Base-by-base conservation (phyloP, 2,888 invertebrate genomes). In the Vanessa cardui region DNA sequence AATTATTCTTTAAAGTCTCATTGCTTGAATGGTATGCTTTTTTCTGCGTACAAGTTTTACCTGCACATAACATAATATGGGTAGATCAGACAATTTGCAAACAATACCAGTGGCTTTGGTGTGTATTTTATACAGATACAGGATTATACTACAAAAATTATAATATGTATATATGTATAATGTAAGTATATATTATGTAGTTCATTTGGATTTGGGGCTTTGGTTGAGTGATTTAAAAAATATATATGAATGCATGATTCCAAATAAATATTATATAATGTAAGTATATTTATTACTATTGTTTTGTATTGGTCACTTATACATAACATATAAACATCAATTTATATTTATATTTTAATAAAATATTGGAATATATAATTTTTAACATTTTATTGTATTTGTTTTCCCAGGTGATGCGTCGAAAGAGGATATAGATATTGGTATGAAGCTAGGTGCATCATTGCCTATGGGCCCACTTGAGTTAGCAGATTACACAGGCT, bases 391-490 rank as follows among this genome's bases (percentile, higher is more conserved):
- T 61, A 46, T 59, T 59, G 21, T 39, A 21, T 58, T 21, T 18
- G 18, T n/a, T 21, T 49, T 56, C 71, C 0, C 81, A 95, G 95
- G 95, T 33, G 96, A 96, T 82, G 96, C 96, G 0, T 89, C 95
- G 15, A 94, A 95, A 9, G 91, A 94, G 77, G 98, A 98, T 83
- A 96, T 98, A 68, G 98, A 98, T 80, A 95, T 94, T 9, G 98
- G 97, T 1, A 97, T 98, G 97, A 98, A 98, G 86, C 88, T 98
- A 18, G 98, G 98, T n/a, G 97, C 97, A 5, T 96, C 96, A 0
- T 95, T 97, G 87, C 98, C 98, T 0, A 98, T 98, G 98, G 98
- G 98, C 0, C 98, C 98, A 0, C 94, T 98, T 76, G 97, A 98
- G 84, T 86, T 98, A 49, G 92, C 95, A 0, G 98, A 98, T 89